Percentiles rank a stretch among this genome's conserved stretches.
Conservation (phyloP, 2,888 invertebrate species). For the Chorisops tibialis region DNA sequence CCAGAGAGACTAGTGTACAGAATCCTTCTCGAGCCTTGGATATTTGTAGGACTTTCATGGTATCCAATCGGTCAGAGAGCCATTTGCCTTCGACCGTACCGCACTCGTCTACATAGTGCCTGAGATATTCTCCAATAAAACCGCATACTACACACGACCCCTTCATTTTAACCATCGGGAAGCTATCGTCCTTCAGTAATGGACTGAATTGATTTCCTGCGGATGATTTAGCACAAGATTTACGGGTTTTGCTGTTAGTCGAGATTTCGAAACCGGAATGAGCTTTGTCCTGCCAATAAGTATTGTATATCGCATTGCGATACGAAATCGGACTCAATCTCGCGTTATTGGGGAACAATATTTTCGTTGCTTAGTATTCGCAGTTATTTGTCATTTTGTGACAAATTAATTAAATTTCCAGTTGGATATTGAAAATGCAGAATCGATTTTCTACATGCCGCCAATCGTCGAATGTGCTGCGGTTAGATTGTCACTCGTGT, state of each 20-base stretch:
- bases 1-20: neutral
- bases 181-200: slow-evolving; percentile 10
- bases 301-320: too few species aligned
- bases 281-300: too few species aligned
- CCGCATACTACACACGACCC: neutral
- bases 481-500: too few species aligned
- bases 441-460: too few species aligned
- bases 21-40: neutral
- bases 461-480: too few species aligned
- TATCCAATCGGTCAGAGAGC: too few species aligned
- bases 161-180: neutral
- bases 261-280: neutral
- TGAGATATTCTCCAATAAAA: slow-evolving; percentile 18
- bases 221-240: slow-evolving; percentile 27
- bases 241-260: slow-evolving; percentile 20
- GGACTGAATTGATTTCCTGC: slow-evolving; percentile 28
- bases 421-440: slow-evolving; percentile 22
- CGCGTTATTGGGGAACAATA: too few species aligned
- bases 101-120: neutral
- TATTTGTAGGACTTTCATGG: neutral
- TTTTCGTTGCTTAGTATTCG: neutral
- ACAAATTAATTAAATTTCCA: slow-evolving; percentile 26
- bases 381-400: slow-evolving; percentile 26
- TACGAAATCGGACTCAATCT: slow-evolving; percentile 4
- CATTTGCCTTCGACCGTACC: too few species aligned